Base-by-base conservation (phyloP, 2,113 vertebrate genomes). In the Tachuris rubrigastra region DNA sequence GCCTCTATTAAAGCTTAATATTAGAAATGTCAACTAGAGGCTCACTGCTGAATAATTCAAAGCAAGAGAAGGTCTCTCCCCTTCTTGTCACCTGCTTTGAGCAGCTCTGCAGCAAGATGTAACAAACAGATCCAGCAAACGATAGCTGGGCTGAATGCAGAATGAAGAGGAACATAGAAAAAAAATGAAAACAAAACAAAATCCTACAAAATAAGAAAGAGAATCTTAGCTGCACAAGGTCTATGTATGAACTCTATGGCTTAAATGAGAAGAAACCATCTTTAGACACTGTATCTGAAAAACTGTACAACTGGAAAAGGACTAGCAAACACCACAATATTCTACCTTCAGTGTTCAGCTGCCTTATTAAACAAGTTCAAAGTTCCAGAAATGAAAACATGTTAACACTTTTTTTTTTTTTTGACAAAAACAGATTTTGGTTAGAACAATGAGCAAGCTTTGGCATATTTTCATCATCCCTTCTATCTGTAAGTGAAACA, bases 31-130 rank as follows among this genome's bases (percentile, higher is more conserved):
- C 89, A 97, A 25, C 74, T 78, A 79, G 56, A 92, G 44, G 85
- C 41, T 47, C 20, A 41, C 19, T 72, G 35, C 4, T 87, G 52
- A 96, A 95, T 92, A 90, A 95, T 93, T 94, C 80, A 91, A 91
- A 93, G 55, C 18, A 95, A 75, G 77, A 67, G 86, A 75, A 63
- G 52, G 65, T 90, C 35, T 74, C 73, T 60, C 52, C 80, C 5
- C 56, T 52, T 86, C 44, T 55, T 21, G 22, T 81, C 49, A 85
- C 41, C 59, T 65, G 47, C n/a, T 80, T 56, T 73, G 35, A 84
- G 79, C 55, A 82, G 58, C 37, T 68, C 42, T 84, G 93, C 3
- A 1, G 50, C 42, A 85, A 81, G 16, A 24, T 6, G 8, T 17
- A 82, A 58, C 50, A 41, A 41, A 39, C 12, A 46, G 24, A 66